Evolutionary conservation across 37 sponge, comb jelly and placozoan genomes (phyloP).

Genomic region (Cladorhizidae sp.): DNA sequence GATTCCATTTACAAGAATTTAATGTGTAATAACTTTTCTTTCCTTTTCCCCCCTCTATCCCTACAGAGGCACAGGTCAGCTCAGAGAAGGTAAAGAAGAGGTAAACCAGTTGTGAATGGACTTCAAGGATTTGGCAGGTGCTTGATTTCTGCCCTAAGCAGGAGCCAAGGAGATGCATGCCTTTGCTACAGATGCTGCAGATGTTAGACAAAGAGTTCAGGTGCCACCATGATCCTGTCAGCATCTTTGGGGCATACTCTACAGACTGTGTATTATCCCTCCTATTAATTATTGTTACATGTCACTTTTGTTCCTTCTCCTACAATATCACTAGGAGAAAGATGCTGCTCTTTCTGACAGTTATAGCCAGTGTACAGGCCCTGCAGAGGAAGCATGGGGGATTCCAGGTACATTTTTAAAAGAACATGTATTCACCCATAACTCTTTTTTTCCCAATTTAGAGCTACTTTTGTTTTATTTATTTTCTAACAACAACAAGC

Average conservation of each 20-base stretch:
- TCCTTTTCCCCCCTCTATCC: too few relatives aligned
- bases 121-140: slow-evolving; percentile 47
- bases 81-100: slow-evolving; percentile 25
- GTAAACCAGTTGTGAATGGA: slow-evolving; percentile 69
- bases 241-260: too few relatives aligned
- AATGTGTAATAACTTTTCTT: too few relatives aligned
- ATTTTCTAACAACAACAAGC: too few relatives aligned
- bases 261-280: too few relatives aligned
- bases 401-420: slow-evolving; percentile 85
- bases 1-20: too few relatives aligned
- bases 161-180: slow-evolving; percentile 86
- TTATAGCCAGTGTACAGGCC: slow-evolving; percentile 84
- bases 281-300: too few relatives aligned
- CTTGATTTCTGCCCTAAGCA: slow-evolving; percentile 54
- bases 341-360: slow-evolving; percentile 76
- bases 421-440: too few relatives aligned
- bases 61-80: slow-evolving; percentile 27
- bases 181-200: slow-evolving; percentile 83
- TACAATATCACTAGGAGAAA: slow-evolving; percentile 74
- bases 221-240: too few relatives aligned
- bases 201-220: slow-evolving; percentile 63
- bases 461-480: too few relatives aligned
- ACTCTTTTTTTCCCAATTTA: too few relatives aligned
- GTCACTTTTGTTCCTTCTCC: too few relatives aligned
- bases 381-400: slow-evolving; percentile 89